Conservation (phyloP, 1,140 invertebrate species). For the Drosophila ananassae region DNA sequence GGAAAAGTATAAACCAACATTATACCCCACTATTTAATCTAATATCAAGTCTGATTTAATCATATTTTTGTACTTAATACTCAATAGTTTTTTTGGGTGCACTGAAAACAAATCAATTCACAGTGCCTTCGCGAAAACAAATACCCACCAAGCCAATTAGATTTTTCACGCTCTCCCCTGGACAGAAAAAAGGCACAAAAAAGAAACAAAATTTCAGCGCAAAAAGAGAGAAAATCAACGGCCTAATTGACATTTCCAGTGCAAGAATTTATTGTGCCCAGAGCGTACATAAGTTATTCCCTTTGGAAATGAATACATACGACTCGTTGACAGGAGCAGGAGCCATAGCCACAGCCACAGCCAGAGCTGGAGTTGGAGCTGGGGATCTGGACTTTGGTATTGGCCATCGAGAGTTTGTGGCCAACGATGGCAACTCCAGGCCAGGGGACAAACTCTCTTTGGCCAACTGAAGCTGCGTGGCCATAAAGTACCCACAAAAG, state of each 20-base stretch:
- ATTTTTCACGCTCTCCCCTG: constrained; percentile 70
- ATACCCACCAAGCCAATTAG: constrained; percentile 72
- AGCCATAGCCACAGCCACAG: constrained; percentile 23
- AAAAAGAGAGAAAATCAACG: constrained; percentile 53
- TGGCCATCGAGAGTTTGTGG: neutral
- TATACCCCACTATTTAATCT: too few relatives aligned
- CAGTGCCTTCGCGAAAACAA: constrained; percentile 49
- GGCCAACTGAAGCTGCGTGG: constrained; percentile 61
- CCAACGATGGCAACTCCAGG: constrained; percentile 5
- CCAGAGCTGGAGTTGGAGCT: constrained; percentile 10
- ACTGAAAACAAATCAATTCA: constrained; percentile 74
- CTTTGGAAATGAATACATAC: constrained; percentile 84
- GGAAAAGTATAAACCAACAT: neutral
- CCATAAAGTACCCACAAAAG: constrained; percentile 72
- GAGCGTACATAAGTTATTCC: constrained; percentile 84
- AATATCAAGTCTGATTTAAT: too few relatives aligned
- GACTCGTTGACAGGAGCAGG: constrained; percentile 61
- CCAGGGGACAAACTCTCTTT: constrained; percentile 38
- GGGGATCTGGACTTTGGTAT: neutral
- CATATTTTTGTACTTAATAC: too few relatives aligned
- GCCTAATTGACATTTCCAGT: constrained; percentile 83
- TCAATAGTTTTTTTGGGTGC: constrained; percentile 16
- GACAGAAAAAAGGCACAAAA: constrained; percentile 19
- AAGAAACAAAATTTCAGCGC: constrained; percentile 2
- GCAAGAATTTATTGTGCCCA: constrained; percentile 84